Conservation (phyloP, 2,797 vertebrate species). For the Esox masquinongy region DNA sequence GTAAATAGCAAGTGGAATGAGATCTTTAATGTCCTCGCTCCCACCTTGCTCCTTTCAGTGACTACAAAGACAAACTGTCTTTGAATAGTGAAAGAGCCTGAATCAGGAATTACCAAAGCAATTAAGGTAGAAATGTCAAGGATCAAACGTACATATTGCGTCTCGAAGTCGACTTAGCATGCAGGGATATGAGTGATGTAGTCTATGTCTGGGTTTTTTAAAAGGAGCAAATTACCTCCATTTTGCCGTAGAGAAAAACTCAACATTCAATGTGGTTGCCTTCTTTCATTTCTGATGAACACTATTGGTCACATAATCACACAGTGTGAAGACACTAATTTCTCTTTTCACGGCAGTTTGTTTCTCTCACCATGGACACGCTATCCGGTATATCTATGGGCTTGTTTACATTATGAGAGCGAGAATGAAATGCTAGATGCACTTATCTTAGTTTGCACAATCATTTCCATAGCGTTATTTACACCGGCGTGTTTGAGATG, state of each 20-base stretch:
- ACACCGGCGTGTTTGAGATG: neutral
- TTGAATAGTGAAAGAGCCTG: slow-evolving; percentile 27
- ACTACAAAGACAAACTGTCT: slow-evolving; percentile 24
- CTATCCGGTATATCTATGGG: neutral
- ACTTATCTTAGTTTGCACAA: neutral
- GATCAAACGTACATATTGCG: slow-evolving; percentile 49
- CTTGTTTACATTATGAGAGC: no score
- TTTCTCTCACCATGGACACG: neutral
- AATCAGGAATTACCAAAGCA: slow-evolving; percentile 40
- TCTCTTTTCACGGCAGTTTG: neutral
- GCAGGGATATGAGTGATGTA: slow-evolving; percentile 24
- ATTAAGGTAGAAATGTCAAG: slow-evolving; percentile 66
- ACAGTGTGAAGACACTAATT: neutral
- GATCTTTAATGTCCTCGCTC: slow-evolving; percentile 39
- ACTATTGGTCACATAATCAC: neutral
- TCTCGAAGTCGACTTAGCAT: slow-evolving; percentile 38
- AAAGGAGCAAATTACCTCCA: neutral
- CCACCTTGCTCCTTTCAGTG: slow-evolving; percentile 24
- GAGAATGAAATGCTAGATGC: no score
- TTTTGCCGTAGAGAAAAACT: neutral
- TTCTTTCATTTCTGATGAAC: neutral
- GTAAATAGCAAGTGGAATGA: slow-evolving; percentile 48
- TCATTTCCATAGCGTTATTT: neutral
- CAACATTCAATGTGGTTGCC: neutral
- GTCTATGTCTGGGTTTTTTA: slow-evolving; percentile 19